phyloP scores from a whole-genome alignment of 2,888 invertebrate species.

The Hyposoter dolosus region DNA sequence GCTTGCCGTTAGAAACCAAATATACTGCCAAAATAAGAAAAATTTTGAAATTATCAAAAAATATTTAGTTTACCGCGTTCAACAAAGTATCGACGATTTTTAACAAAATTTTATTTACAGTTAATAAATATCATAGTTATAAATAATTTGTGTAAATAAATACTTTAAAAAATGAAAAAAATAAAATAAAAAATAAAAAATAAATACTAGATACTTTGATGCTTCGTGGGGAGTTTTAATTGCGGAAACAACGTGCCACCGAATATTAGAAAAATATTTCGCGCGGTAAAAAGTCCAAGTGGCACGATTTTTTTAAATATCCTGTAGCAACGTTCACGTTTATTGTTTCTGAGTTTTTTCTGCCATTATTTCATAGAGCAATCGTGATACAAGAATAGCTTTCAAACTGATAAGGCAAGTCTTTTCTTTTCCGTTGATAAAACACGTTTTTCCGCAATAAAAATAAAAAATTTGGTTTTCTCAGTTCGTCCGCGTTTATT shows the following conservation, averaged over 20 bases:
- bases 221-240: not conserved
- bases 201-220: not conserved
- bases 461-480: not conserved
- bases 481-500: not conserved
- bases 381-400: not conserved
- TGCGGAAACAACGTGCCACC: constrained; percentile 36
- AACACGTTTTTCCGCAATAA: not conserved
- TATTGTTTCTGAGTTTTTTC: constrained; percentile 37
- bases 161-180: too few species aligned
- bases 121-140: too few species aligned
- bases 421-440: not conserved
- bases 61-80: too few species aligned
- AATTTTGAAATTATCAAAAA: too few species aligned
- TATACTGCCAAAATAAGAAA: too few species aligned
- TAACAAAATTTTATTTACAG: too few species aligned
- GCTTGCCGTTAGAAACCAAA: too few species aligned
- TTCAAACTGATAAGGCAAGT: not conserved
- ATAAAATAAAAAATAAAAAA: too few species aligned
- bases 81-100: too few species aligned
- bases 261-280: constrained; percentile 39
- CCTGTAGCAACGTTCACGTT: constrained; percentile 4
- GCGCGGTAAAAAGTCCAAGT: constrained; percentile 56
- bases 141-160: not conserved
- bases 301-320: constrained; percentile 14
- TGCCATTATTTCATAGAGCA: not conserved